Base-by-base conservation (phyloP, 2,113 vertebrate species). In the Zapornia atra region DNA sequence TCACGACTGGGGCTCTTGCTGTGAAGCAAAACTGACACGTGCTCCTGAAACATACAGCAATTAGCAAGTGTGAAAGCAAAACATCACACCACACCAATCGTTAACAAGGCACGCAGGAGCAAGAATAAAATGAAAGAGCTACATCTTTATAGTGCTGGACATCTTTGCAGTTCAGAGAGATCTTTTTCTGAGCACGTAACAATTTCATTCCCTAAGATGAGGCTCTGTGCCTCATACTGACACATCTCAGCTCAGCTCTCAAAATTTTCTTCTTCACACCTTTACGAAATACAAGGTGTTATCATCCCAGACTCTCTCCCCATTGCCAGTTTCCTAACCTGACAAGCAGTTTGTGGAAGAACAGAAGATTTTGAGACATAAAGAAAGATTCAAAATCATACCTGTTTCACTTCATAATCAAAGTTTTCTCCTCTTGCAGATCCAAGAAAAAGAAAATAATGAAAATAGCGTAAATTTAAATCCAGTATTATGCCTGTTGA, bases 31-130 rank as follows among this genome's bases (percentile, higher is more conserved):
- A 77, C 83, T 60, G 54, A 84, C 77, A 56, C 9, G 2, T 20
- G 61, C 38, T 96, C 68, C 86, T 25, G 50, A 72, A 89, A 89
- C 63, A n/a, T 3, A 2, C 0, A 64, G 85, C 90, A 96, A 96
- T 95, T 94, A 96, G 31, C 34, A n/a, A 53, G 91, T 26, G 64
- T 28, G 82, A 95, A 92, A 90, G 92, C 6, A 68, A 59, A 92
- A 93, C 91, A 65, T 75, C 90, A 56, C 75, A 77, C 26, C 51
- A 3, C 53, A 5, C 10, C 44, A 2, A 38, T 56, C 12, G 68
- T 44, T 53, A 50, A 5, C 28, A 6, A 77, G 68, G 56, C 54
- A 12, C 0, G 0, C 14, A 8, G 65, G 60, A 44, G 57, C 38
- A 44, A 28, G 57, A 86, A 33, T 0, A 24, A 78, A 78, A 86